A percentile compares a stretch with the other conserved stretches of the same genome.
Conservation (phyloP, 2,113 vertebrate genomes). For the Hippocampus guttulatus region DNA sequence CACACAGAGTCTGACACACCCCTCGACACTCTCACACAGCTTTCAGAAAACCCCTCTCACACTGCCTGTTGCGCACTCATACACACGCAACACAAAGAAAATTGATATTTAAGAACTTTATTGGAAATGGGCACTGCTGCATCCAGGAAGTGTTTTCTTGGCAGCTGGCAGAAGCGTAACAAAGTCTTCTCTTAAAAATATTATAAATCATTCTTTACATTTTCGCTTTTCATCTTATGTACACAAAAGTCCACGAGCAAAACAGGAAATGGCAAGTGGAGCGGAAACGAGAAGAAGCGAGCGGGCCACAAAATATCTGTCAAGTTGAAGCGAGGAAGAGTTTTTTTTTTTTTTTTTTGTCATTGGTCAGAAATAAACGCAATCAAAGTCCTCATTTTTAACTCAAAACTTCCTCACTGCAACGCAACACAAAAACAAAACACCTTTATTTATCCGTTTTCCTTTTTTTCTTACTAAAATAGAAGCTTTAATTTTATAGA, state of each 20-base stretch:
- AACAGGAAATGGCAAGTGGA: slow-evolving; percentile 18
- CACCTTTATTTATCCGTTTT: slow-evolving; percentile 19
- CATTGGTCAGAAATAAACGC: background rate
- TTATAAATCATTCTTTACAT: slow-evolving; percentile 91
- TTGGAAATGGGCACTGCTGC: slow-evolving; percentile 76
- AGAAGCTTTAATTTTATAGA: slow-evolving; percentile 98
- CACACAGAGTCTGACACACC: background rate
- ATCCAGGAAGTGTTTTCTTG: slow-evolving; percentile 61
- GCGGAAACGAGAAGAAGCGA: background rate
- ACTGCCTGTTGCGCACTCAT: too few relatives aligned
- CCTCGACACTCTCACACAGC: background rate
- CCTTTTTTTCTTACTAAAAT: slow-evolving; percentile 83
- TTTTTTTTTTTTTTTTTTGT: background rate
- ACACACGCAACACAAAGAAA: background rate
- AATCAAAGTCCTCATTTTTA: background rate
- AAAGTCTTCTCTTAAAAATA: slow-evolving; percentile 91
- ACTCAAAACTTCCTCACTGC: background rate
- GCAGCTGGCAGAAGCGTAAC: slow-evolving; percentile 77
- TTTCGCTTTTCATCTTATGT: slow-evolving; percentile 76
- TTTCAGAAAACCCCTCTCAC: too few relatives aligned
- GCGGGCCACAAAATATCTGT: background rate
- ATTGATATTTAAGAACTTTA: slow-evolving; percentile 87
- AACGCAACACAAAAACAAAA: background rate
- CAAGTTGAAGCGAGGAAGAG: background rate
- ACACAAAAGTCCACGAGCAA: slow-evolving; percentile 69